Conservation (phyloP, 2,797 vertebrate genomes). For the Silurus lanzhouensis region DNA sequence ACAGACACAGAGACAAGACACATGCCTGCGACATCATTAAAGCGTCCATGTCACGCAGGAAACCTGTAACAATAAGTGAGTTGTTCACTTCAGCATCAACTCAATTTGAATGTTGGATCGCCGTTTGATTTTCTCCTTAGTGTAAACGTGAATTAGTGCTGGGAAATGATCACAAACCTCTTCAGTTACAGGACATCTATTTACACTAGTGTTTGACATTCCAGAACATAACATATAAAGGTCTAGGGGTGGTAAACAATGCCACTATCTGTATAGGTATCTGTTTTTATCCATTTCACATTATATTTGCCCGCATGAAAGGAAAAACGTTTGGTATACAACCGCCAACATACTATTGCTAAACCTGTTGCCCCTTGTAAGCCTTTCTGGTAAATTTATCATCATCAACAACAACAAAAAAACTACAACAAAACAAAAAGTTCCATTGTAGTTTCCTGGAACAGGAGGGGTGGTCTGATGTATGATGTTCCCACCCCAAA, state of each 20-base stretch:
- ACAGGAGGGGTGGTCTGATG: not conserved
- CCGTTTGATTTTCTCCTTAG: not conserved
- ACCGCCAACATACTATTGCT: not conserved
- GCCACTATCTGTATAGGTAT: not conserved
- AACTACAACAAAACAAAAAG: not conserved
- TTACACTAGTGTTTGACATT: not conserved
- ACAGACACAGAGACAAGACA: constrained; percentile 85
- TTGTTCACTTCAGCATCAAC: constrained; percentile 3
- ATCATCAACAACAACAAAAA: no score
- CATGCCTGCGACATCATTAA: constrained; percentile 88
- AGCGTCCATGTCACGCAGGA: constrained; percentile 83
- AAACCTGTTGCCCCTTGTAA: not conserved
- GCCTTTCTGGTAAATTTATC: not conserved
- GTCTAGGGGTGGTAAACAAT: not conserved
- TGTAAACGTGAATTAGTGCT: not conserved
- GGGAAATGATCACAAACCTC: not conserved
- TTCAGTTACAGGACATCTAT: not conserved
- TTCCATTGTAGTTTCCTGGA: not conserved
- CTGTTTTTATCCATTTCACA: constrained; percentile 4
- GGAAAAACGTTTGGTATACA: not conserved
- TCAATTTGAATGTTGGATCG: not conserved
- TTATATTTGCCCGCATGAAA: not conserved
- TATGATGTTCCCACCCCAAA: not conserved
- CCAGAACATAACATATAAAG: not conserved
- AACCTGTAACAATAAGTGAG: constrained; percentile 78